These are phyloP conservation scores for Chloebia gouldiae DNA, from an alignment of 2,113 vertebrate genomes.

Conservation along the genomic window DNA sequence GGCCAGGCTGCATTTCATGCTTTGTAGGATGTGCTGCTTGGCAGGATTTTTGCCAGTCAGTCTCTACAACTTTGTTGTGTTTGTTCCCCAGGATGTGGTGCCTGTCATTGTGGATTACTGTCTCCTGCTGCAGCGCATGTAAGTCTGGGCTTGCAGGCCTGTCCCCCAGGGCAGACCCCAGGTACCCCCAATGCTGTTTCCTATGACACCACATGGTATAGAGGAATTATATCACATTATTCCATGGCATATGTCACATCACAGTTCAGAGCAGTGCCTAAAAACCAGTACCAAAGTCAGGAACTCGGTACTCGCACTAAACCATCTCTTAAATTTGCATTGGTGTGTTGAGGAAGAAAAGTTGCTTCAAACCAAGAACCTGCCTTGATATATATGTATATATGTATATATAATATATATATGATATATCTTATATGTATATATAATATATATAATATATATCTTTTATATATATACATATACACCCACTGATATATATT, in stretches of 20 bases:
- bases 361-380: neutral
- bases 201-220: neutral
- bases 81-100: constrained; percentile 83
- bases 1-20: neutral
- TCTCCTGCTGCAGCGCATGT: constrained; percentile 89
- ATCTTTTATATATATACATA: too few relatives aligned
- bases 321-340: neutral
- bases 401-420: too few relatives aligned
- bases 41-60: neutral
- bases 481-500: too few relatives aligned
- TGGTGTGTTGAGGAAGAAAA: neutral
- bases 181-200: neutral
- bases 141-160: constrained; percentile 63
- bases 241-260: neutral
- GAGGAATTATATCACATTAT: neutral
- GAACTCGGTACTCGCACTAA: neutral
- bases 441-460: too few relatives aligned
- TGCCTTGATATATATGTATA: neutral
- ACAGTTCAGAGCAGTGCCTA: neutral
- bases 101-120: constrained; percentile 94
- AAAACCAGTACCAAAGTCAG: neutral
- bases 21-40: neutral
- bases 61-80: neutral
- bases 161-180: neutral
- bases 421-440: too few relatives aligned